phyloP scores from a whole-genome alignment of 2,888 invertebrate species.

The Tipula lateralis region DNA sequence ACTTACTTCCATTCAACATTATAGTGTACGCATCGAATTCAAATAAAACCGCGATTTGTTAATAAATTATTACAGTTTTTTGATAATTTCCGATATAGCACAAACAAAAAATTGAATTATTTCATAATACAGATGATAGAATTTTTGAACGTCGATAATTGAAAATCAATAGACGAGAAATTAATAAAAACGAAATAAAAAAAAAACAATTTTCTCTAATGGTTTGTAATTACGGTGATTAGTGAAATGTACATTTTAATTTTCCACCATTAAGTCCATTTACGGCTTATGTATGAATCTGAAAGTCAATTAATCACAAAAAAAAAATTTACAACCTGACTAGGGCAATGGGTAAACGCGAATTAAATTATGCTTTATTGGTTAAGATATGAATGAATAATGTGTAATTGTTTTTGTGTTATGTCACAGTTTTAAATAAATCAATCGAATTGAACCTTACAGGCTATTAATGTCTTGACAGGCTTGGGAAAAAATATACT shows the following conservation, averaged over 20 bases:
- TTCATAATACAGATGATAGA: background rate
- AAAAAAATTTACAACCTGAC: background rate
- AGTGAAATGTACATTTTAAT: background rate
- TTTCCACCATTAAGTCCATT: background rate
- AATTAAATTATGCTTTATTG: background rate
- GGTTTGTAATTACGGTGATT: background rate
- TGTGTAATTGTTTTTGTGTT: background rate
- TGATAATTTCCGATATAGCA: background rate
- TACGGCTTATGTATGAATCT: background rate
- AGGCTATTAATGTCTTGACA: background rate
- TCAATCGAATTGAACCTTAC: background rate
- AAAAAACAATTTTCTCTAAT: background rate
- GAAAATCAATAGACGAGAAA: background rate
- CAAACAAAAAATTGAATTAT: background rate
- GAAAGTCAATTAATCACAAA: background rate
- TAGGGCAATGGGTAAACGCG: background rate
- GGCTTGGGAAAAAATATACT: background rate
- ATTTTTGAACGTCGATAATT: background rate
- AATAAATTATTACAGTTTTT: constrained; percentile 6
- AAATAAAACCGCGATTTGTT: background rate
- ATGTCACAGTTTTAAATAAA: background rate
- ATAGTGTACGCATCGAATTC: background rate
- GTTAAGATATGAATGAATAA: background rate
- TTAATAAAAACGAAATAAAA: background rate
- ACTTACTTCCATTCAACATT: background rate